A percentile compares a stretch with the other conserved stretches of the same genome.
These are phyloP conservation scores for Coracopsis vasa DNA, from an alignment of 2,113 vertebrate genomes.

Conservation along the genomic window DNA sequence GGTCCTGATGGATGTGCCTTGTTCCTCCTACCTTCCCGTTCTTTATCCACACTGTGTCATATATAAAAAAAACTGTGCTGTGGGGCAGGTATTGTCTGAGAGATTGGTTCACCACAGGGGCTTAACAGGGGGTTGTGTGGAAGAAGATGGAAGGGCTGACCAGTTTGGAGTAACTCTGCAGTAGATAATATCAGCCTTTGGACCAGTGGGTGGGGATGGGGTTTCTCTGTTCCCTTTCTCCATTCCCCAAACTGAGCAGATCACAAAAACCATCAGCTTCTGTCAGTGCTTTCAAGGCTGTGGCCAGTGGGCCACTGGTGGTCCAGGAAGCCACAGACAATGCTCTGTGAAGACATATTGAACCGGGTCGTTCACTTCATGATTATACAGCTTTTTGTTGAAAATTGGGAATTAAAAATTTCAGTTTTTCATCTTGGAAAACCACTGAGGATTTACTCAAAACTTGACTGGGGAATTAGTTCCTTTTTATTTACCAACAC, in stretches of 20 bases:
- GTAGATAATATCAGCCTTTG: background rate
- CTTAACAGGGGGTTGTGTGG: background rate
- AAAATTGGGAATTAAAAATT: background rate
- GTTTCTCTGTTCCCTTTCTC: background rate
- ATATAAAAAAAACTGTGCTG: background rate
- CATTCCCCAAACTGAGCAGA: background rate
- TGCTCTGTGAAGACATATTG: background rate
- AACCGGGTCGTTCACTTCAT: background rate
- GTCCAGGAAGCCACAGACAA: background rate
- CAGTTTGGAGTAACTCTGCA: background rate
- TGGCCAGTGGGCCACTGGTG: background rate
- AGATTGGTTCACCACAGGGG: background rate
- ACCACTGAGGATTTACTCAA: background rate
- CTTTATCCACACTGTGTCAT: background rate
- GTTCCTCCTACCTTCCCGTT: background rate
- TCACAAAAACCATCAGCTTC: background rate
- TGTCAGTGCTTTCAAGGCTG: background rate
- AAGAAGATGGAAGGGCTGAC: background rate
- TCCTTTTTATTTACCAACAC: background rate
- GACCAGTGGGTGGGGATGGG: background rate
- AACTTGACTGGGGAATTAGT: background rate
- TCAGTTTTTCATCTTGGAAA: background rate
- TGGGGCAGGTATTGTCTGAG: background rate
- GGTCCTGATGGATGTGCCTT: background rate
- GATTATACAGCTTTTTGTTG: background rate